These are phyloP conservation scores for Elephas maximus DNA, from an alignment of 2,113 vertebrate genomes.

Conservation along the genomic window DNA sequence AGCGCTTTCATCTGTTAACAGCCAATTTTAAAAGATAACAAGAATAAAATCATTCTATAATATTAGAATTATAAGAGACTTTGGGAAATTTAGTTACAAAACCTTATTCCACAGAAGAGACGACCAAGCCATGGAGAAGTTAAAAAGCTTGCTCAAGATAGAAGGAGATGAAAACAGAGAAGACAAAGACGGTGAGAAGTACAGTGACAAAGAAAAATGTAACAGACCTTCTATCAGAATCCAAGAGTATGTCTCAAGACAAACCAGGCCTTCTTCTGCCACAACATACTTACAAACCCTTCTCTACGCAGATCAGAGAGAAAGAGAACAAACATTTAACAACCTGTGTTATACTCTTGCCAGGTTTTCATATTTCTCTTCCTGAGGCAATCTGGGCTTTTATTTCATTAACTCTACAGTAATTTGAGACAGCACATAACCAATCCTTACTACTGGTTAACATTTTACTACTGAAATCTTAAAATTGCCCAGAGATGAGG, in stretches of 20 bases:
- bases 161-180: background rate
- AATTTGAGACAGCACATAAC: background rate
- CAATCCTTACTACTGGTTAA: background rate
- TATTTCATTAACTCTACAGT: background rate
- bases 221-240: background rate
- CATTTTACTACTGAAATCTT: background rate
- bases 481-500: background rate
- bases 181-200: background rate
- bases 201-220: background rate
- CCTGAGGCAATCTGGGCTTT: background rate
- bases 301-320: background rate
- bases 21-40: background rate
- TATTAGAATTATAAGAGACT: background rate
- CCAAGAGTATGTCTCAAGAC: background rate
- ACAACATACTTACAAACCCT: background rate
- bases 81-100: slow-evolving; percentile 39
- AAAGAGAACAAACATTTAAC: background rate
- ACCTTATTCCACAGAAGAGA: background rate
- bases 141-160: background rate
- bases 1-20: slow-evolving; percentile 19
- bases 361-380: background rate
- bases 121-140: slow-evolving; percentile 8
- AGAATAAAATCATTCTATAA: background rate
- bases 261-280: background rate
- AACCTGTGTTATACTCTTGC: background rate